A percentile compares a stretch with the other conserved stretches of the same genome.
Evolutionary conservation across 2,797 vertebrate species (phyloP).

Genomic region (Cygnus olor): DNA sequence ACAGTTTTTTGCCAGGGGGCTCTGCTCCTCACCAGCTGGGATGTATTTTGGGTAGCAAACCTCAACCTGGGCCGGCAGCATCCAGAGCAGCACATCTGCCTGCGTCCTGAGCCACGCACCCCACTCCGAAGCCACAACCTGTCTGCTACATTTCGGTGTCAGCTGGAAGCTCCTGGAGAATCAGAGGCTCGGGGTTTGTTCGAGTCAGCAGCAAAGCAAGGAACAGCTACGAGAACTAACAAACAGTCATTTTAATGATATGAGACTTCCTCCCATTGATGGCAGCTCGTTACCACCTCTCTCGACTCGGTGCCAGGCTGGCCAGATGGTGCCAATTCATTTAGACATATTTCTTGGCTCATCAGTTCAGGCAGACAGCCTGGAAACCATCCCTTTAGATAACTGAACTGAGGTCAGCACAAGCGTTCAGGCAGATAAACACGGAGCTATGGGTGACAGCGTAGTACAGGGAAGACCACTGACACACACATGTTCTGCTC

Average conservation of each 20-base stretch:
- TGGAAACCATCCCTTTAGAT: constrained; percentile 51
- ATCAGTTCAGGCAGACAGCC: constrained; percentile 54
- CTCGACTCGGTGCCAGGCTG: background rate
- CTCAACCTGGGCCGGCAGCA: background rate
- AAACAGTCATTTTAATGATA: constrained; percentile 48
- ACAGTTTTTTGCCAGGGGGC: constrained; percentile 17
- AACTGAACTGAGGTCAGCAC: constrained; percentile 63
- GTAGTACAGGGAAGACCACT: background rate
- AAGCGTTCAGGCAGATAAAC: constrained; percentile 29
- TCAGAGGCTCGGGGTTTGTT: background rate
- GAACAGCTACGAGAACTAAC: constrained; percentile 32
- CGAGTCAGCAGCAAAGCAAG: background rate
- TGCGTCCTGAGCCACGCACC: background rate
- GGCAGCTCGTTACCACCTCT: constrained; percentile 57
- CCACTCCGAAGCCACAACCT: background rate
- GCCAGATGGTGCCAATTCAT: constrained; percentile 68
- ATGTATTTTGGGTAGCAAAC: background rate
- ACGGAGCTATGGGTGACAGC: background rate
- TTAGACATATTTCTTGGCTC: constrained; percentile 67
- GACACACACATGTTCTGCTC: background rate
- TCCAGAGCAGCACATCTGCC: background rate
- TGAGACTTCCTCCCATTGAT: constrained; percentile 19
- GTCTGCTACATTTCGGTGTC: background rate
- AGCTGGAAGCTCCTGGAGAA: background rate
- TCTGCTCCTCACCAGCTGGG: constrained; percentile 15